These are phyloP conservation scores for Volucella bombylans DNA, from an alignment of 2,888 invertebrate species.

Conservation along the genomic window DNA sequence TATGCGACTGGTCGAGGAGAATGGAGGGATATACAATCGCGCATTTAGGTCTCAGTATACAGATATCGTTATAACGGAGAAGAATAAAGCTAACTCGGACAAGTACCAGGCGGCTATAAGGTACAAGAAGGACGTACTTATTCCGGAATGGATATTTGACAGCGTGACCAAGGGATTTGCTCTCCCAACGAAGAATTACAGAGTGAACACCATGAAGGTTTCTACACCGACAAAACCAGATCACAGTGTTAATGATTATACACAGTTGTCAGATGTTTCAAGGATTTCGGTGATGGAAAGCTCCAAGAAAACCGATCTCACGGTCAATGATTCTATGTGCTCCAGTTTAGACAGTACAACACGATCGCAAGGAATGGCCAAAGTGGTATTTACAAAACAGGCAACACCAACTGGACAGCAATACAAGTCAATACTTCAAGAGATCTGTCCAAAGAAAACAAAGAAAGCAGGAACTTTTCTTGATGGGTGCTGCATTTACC, in stretches of 20 bases:
- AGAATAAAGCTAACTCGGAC: constrained; percentile 79
- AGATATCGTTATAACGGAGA: constrained; percentile 81
- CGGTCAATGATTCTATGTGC: constrained; percentile 76
- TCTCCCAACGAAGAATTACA: constrained; percentile 85
- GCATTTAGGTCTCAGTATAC: constrained; percentile 80
- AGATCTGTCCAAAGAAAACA: constrained; percentile 86
- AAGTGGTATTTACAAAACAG: constrained; percentile 58
- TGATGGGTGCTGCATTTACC: constrained; percentile 92
- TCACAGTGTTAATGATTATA: constrained; percentile 79
- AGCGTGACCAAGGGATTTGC: constrained; percentile 89
- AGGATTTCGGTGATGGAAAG: constrained; percentile 77
- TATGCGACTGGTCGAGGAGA: constrained; percentile 87
- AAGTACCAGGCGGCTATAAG: constrained; percentile 81
- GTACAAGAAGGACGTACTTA: constrained; percentile 85
- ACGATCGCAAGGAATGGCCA: constrained; percentile 53
- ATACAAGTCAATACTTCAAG: constrained; percentile 74
- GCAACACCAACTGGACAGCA: constrained; percentile 73
- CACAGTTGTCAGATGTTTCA: constrained; percentile 80
- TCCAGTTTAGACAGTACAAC: constrained; percentile 69
- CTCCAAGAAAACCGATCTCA: constrained; percentile 72
- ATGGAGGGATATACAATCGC: constrained; percentile 87
- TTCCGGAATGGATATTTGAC: constrained; percentile 90
- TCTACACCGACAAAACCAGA: constrained; percentile 87
- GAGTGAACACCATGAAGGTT: constrained; percentile 85
- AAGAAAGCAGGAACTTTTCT: constrained; percentile 91